phyloP scores from a whole-genome alignment of 2,113 vertebrate genomes.

The Chaenogobius annularis region DNA sequence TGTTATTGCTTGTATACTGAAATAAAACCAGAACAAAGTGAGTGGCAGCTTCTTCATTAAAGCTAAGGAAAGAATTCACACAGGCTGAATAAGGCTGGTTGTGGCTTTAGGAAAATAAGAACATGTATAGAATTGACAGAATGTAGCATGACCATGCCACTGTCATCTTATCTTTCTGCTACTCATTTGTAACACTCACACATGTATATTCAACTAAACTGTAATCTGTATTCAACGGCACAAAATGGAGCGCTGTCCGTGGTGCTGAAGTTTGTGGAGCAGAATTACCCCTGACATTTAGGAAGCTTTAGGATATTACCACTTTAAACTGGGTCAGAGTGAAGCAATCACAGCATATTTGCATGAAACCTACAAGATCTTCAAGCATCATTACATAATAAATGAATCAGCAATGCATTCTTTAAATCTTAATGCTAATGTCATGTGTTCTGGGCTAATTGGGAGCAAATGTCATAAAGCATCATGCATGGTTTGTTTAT shows the following conservation, averaged over 20 bases:
- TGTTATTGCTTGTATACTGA: too few relatives aligned
- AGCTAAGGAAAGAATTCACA: not conserved
- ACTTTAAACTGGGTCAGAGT: slow-evolving; percentile 17
- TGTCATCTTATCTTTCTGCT: slow-evolving; percentile 1
- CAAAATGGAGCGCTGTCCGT: slow-evolving; percentile 25
- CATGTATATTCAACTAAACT: not conserved
- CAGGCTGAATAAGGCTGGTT: slow-evolving; percentile 2
- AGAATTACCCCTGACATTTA: slow-evolving; percentile 14
- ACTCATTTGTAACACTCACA: not conserved
- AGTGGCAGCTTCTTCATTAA: slow-evolving; percentile 2
- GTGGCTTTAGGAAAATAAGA: slow-evolving; percentile 9
- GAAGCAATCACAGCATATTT: not conserved
- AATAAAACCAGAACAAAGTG: not conserved
- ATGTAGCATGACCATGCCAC: not conserved
- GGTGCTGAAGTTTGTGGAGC: slow-evolving; percentile 36
- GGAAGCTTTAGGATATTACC: not conserved
- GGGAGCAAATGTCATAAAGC: not conserved
- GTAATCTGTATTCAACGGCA: not conserved
- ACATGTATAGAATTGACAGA: not conserved
- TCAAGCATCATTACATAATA: slow-evolving; percentile 1
- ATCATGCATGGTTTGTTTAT: not conserved
- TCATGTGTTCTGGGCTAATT: slow-evolving; percentile 8
- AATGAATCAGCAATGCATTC: slow-evolving; percentile 4
- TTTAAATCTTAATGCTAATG: not conserved
- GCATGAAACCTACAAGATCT: slow-evolving; percentile 6